phyloP scores from a whole-genome alignment of 2,888 invertebrate species.

The Tromatobia lineatoria region DNA sequence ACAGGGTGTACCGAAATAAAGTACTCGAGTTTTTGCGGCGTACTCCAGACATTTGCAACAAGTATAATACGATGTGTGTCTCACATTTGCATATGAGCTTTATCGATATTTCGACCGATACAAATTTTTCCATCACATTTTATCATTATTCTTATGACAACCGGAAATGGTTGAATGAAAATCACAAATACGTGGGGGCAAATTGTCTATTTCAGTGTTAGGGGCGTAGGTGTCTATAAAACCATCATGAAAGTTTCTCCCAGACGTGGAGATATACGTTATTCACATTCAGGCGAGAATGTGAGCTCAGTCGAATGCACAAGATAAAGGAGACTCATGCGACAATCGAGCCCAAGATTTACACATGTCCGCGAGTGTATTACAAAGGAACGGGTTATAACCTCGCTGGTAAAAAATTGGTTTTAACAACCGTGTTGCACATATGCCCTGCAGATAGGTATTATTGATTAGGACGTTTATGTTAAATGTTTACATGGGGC shows the following conservation, averaged over 20 bases:
- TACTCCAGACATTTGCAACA: conserved; percentile 6
- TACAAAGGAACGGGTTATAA: conserved; percentile 53
- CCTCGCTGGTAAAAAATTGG: conserved; percentile 46
- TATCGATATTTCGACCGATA: conserved; percentile 8
- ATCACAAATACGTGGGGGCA: conserved; percentile 22
- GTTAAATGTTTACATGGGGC: conserved; percentile 5
- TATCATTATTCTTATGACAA: not conserved
- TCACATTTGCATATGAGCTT: not conserved
- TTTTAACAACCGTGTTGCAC: conserved; percentile 67
- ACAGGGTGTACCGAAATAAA: conserved; percentile 73
- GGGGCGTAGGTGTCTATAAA: conserved; percentile 52
- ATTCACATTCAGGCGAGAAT: not conserved
- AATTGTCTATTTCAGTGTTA: conserved; percentile 36
- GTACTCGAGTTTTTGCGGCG: conserved; percentile 12
- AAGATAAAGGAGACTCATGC: conserved; percentile 41
- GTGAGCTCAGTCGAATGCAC: conserved; percentile 21
- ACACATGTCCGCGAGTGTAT: conserved; percentile 54
- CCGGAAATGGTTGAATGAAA: conserved; percentile 2
- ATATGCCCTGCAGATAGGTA: conserved; percentile 67
- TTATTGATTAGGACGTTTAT: conserved; percentile 70
- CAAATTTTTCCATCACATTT: not conserved
- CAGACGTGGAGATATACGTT: conserved; percentile 14
- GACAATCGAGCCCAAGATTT: conserved; percentile 43
- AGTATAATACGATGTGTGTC: not conserved
- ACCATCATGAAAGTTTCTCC: conserved; percentile 56